Evolutionary conservation across 2,888 invertebrate genomes (phyloP), one percentile per base, ranked within the genome.

Genomic region (Amphipoea lucens): DNA sequence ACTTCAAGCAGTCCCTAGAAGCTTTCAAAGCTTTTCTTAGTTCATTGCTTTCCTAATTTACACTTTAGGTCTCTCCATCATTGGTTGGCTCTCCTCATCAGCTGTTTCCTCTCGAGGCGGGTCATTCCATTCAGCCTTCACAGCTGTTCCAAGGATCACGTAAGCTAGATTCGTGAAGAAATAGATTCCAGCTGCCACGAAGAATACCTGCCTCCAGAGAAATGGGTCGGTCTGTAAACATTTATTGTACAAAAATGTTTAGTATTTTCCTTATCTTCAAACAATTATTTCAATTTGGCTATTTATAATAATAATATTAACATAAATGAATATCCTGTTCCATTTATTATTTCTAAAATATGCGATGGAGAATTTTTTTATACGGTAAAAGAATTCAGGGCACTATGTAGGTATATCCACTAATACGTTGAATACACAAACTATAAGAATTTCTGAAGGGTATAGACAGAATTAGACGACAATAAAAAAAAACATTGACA

Each of bases 181-280:
- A 90, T 98, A 98, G 36, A 98, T 94, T 0, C 96, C 97, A 4
- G 98, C 97, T 0, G 98, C 97, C 36, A 98, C 95, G 88, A 98
- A 97, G 95, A 98, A 98, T 4, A 98, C 98, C 67, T 97, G 96
- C 76, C 97, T 97, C 98, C 98, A 98, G 87, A 98, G 97, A n/a
- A 91, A 86, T 72, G 97, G 96, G 88, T 97, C 96, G 48, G 95
- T 95, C 98, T 98, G 94, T 60, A 96, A 96, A 65, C 1, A n/a
- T 12, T 51, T 0, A 1, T 40, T 42, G 5, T 2, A 36, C 0
- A 42, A 42, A 20, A 42, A 20, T 20, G 11, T 29, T 40, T 0
- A 48, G 14, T 12, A 0, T 60, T 57, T 57, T 45, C 5, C 0
- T 20, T 51, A 5, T 14, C 3, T 23, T 51, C 17, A 51, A 40